These are phyloP conservation scores for Cynopterus sphinx DNA, from an alignment of 2,797 vertebrate genomes.

Conservation along the genomic window DNA sequence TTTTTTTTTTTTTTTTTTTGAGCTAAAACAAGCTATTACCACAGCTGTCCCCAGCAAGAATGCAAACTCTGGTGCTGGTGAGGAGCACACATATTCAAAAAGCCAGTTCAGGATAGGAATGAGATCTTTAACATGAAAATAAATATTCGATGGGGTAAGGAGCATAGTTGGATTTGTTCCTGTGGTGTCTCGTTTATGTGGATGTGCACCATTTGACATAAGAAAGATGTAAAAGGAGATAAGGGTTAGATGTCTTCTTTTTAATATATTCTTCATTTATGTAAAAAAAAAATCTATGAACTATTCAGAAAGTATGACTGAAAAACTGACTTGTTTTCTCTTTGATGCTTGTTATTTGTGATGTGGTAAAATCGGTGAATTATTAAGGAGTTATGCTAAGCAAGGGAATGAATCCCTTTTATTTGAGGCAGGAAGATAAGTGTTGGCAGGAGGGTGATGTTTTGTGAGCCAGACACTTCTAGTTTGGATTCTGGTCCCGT, in stretches of 20 bases:
- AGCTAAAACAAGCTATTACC: neutral
- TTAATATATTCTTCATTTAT: neutral
- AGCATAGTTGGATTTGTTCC: neutral
- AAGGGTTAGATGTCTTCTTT: neutral
- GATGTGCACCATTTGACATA: neutral
- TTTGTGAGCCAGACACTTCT: neutral
- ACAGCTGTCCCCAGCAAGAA: neutral
- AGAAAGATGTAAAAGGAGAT: neutral
- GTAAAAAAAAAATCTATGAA: neutral
- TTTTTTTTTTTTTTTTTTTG: neutral
- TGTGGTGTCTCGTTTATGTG: neutral
- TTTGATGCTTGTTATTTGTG: conserved; percentile 48
- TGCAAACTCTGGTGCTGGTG: neutral
- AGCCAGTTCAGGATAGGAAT: neutral
- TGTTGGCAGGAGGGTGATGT: neutral
- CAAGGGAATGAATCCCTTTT: conserved; percentile 52
- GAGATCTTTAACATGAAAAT: conserved; percentile 50
- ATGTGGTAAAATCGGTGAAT: conserved; percentile 36
- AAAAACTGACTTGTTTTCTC: conserved; percentile 48
- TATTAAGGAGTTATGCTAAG: conserved; percentile 2
- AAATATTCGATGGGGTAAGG: conserved; percentile 1
- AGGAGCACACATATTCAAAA: conserved; percentile 2
- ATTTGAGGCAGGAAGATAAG: conserved; percentile 2
- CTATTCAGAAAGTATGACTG: neutral
- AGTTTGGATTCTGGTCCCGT: neutral